phyloP scores from a whole-genome alignment of 2,797 vertebrate species.

The Tragopan temminckii region DNA sequence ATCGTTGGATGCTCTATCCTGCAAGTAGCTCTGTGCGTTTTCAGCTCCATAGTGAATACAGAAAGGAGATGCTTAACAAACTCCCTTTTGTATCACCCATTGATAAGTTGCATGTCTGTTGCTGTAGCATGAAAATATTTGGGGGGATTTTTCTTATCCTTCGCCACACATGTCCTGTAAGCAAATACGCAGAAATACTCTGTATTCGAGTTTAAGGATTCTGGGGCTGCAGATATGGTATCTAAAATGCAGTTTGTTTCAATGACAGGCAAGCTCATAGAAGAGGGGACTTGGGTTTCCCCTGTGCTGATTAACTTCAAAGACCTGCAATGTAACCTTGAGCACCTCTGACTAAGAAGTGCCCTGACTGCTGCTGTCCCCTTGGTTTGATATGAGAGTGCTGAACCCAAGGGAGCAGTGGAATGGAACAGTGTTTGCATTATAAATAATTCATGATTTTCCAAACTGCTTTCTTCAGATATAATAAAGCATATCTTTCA shows the following conservation, averaged over 20 bases:
- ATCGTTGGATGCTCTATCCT: background rate
- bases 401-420: background rate
- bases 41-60: background rate
- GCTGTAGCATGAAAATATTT: background rate
- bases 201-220: background rate
- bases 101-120: background rate
- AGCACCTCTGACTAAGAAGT: background rate
- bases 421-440: conserved; percentile 21
- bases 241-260: background rate
- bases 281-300: background rate
- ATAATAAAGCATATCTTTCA: background rate
- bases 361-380: background rate
- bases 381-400: background rate
- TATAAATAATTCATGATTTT: conserved; percentile 54
- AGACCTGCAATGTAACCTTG: background rate
- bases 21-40: background rate
- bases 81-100: background rate
- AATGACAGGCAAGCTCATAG: background rate
- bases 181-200: background rate
- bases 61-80: background rate
- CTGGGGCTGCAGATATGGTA: background rate
- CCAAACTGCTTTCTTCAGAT: conserved; percentile 38
- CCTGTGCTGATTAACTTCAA: background rate
- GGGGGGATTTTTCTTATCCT: background rate
- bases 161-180: background rate